These are phyloP conservation scores for Aurelia sp. DNA, from an alignment of 30 jellyfish, hydroid and myxozoan species.

Conservation along the genomic window DNA sequence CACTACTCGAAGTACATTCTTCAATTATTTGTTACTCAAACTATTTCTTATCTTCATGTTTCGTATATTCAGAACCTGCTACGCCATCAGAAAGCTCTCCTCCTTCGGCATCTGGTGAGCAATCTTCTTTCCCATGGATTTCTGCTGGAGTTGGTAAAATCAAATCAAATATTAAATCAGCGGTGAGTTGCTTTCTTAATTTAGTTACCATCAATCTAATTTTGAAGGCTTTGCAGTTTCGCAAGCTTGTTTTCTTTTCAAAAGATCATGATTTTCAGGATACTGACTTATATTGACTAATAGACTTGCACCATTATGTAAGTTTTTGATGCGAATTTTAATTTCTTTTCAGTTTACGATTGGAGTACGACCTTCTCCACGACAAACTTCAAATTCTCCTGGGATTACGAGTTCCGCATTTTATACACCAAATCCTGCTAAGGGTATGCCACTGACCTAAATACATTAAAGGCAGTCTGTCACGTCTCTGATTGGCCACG, in stretches of 20 bases:
- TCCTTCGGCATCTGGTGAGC: slow-evolving; percentile 25
- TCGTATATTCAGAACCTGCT: slow-evolving; percentile 3
- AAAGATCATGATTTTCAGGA: too few species aligned
- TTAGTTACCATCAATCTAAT: too few species aligned
- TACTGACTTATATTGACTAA: too few species aligned
- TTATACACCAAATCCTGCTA: not conserved
- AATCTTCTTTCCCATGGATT: slow-evolving; percentile 45
- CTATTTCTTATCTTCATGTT: too few species aligned
- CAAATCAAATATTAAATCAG: slow-evolving; percentile 23
- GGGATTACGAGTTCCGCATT: slow-evolving; percentile 11
- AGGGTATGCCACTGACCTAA: too few species aligned
- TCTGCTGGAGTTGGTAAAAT: slow-evolving; percentile 51
- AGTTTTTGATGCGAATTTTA: too few species aligned
- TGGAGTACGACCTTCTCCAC: not conserved
- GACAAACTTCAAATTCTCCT: slow-evolving; percentile 1
- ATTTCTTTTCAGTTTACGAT: slow-evolving; percentile 10
- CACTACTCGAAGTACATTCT: too few species aligned
- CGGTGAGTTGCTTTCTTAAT: slow-evolving; percentile 9
- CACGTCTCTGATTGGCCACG: too few species aligned
- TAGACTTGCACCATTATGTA: too few species aligned
- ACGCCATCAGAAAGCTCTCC: slow-evolving; percentile 8
- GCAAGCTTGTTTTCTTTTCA: not conserved
- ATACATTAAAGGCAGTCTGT: too few species aligned
- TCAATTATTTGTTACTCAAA: too few species aligned
- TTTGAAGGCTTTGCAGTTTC: too few species aligned